phyloP scores from a whole-genome alignment of 2,797 vertebrate genomes.

The Microctenopoma stevenorrisi region DNA sequence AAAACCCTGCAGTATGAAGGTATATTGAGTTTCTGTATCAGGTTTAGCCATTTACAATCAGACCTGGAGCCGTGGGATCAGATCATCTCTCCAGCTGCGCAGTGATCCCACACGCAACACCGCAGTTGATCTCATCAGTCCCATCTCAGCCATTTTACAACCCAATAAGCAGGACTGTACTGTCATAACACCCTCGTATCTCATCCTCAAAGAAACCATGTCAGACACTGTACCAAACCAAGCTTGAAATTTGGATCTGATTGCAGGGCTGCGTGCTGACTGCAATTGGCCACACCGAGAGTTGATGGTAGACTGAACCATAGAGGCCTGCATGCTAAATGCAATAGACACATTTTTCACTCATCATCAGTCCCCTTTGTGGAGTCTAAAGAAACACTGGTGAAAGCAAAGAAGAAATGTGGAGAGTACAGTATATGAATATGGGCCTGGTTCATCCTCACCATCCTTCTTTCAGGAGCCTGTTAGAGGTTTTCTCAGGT shows the following conservation, averaged over 20 bases:
- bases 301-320: conserved; percentile 84
- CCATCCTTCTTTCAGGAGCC: conserved; percentile 51
- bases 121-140: conserved; percentile 62
- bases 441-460: conserved; percentile 36
- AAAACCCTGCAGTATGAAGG: not conserved
- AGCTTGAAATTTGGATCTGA: conserved; percentile 78
- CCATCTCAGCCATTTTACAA: conserved; percentile 41
- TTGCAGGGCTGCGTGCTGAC: conserved; percentile 67
- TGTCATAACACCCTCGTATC: conserved; percentile 44
- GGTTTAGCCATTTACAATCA: conserved; percentile 42
- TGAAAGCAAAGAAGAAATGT: conserved; percentile 49
- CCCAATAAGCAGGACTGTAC: conserved; percentile 31
- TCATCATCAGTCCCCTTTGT: conserved; percentile 1
- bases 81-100: conserved; percentile 51
- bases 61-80: conserved; percentile 24
- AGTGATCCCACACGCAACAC: conserved; percentile 43
- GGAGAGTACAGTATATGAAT: conserved; percentile 25
- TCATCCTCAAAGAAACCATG: not conserved
- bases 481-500: conserved; percentile 66
- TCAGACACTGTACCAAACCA: conserved; percentile 60
- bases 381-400: conserved; percentile 16
- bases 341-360: conserved; percentile 47
- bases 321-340: conserved; percentile 43
- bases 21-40: conserved; percentile 30
- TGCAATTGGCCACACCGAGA: conserved; percentile 67